Base-by-base conservation (phyloP, 2,888 invertebrate genomes). In the Globia sparganii region DNA sequence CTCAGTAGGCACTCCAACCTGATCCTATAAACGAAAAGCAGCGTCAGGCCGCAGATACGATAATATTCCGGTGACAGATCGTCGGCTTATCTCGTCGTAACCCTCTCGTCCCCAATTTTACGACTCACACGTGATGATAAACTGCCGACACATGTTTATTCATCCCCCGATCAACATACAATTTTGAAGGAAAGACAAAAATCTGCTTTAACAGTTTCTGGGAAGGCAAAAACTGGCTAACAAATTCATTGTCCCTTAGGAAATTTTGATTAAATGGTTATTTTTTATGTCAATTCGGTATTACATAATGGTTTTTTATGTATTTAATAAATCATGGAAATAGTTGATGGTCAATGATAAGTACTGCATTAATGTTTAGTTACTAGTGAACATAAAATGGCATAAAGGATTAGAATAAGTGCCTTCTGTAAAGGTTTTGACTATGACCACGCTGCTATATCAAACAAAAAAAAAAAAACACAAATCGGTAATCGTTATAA, bases 141-240 rank as follows among this genome's bases (percentile, higher is more conserved):
- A 87, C 81, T 84, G 87, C 87, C 81, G 77, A 86, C 87, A 86
- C 84, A 84, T 87, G 86, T 87, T 87, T 87, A 87, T 87, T 87
- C 87, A 80, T 71, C 79, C 86, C 56, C 66, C 80, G 78, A 87
- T 87, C 86, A 87, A 87, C 83, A 86, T 78, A 81, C 84, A 76
- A 73, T 77, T 80, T 81, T 74, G 69, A 15, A 66, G 49, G 25
- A 59, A 77, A 75, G 81, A 78, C 83, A 83, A 83, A 86, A 87
- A 78, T 77, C 66, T 77, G 37, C n/a, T 58, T 31, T 75, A 70
- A 77, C 72, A 72, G 76, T 75, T 77, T 75, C 37, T 67, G 40
- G n/a, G n/a, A 65, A 65, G 15, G 21, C 25, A 46, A 80, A 58
- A 58, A 69, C 43, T 58, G 25, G 34, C 31, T 72, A 40, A 56